Base-by-base conservation (phyloP, 2,113 vertebrate species). In the Cricetomys ansorgei region DNA sequence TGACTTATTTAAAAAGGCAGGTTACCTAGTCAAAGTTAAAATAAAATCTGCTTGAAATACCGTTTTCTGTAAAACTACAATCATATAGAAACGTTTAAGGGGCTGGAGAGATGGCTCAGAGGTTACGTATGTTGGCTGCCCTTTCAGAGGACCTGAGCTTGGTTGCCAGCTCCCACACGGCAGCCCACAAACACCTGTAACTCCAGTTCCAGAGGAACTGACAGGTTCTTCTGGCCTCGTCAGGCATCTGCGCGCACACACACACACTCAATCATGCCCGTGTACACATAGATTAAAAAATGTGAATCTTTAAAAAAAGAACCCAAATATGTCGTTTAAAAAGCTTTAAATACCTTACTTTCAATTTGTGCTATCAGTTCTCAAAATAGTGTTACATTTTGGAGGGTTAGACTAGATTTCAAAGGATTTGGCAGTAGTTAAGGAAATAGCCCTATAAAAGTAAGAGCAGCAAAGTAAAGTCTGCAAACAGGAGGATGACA, bases 381-480 rank as follows among this genome's bases (percentile, higher is more conserved):
- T 76, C 9, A 81, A 88, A 83, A 94, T 37, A 1, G 3, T 50
- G 12, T 62, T 69, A 86, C 25, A 3, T 89, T 85, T 95, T 87
- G 43, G 31, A 50, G 80, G 19, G 8, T 84, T 83, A 40, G 57
- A 57, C 19, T 70, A 87, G 62, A 75, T 95, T 59, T 94, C 84
- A 88, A 62, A 93, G 64, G 50, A 65, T 59, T 84, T 83, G 65
- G n/a, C 77, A 65, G 45, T 62, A 7, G 31, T 62, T 81, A 75
- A 79, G 83, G 76, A 96, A 91, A 92, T 84, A 73, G 88, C 50
- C 65, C 48, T 76, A 31, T 70, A 43, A 93, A 93, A 89, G 17
- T 62, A 92, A 55, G 64, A 94, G 83, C 69, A 89, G 45, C 59
- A 81, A 88, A 81, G 50, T 29, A 53, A 73, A 89, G 64, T 83